Evolutionary conservation across 1,140 invertebrate genomes (phyloP), one percentile per base, ranked within the genome.

Genomic region (Galleria mellonella): DNA sequence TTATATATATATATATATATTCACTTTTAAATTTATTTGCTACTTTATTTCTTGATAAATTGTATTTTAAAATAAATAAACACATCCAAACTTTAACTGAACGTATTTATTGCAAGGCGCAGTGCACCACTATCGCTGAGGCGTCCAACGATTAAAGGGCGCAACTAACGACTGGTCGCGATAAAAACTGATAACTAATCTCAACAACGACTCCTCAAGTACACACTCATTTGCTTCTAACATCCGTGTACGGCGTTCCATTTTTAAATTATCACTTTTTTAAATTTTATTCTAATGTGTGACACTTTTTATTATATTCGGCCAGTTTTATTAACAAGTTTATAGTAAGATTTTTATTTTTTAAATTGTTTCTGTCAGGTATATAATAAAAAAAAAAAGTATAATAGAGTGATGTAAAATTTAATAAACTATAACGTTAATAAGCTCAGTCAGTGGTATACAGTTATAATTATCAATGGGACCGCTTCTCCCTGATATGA

Each of bases 111-210:
- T 23, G 17, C 17, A 6, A 2, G 29, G 10, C 12, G 31, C 55
- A 53, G 40, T 55, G 54, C 53, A 63, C 51, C 31, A 55, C 62
- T 79, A 83, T 83, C 78, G 66, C 69, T 72, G 73, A 81, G 70
- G 72, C 67, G 64, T 62, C 52, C 55, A 61, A 41, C 65, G 71
- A 82, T 82, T 78, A 79, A 82, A 78, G 74, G 75, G 78, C 73
- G 57, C 55, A 70, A 67, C 65, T 78, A 73, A 71, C 71, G 65
- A 82, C 72, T 63, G 63, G 57, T 61, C 66, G 67, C 64, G 76
- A 77, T 81, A 83, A 43, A 79, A 69, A 72, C 58, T 75, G 78
- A 83, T 83, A 83, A 62, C 32, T 57, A 62, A 79, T 79, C 72
- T 82, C 74, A 78, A 68, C 61, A 64, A 46, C 57, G 64, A 65